Evolutionary conservation across 2,888 invertebrate species (phyloP), one percentile per base, ranked within the genome.

Genomic region (Drosophila borealis): DNA sequence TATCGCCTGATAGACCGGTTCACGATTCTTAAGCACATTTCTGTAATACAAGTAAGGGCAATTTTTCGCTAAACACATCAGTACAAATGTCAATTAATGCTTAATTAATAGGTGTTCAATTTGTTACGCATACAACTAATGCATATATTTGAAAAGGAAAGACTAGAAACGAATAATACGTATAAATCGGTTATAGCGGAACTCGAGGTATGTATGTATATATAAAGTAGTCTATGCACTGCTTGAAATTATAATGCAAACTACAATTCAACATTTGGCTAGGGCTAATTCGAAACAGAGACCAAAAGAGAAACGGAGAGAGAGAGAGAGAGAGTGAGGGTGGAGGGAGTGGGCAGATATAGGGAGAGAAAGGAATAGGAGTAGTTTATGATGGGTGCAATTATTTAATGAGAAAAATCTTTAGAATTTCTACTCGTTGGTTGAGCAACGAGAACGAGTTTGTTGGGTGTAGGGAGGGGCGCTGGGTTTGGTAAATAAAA

Each of bases 1-100:
- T 19, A 97, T 93, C 11, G 97, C 97, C 92, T 97, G 97, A 92
- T 96, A 97, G 21, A 97, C 96, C 0, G 97, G 97, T 80, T 96
- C 96, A 11, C 94, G 94, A 80, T 94, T 95, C 78, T 94, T 94
- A 70, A 96, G 93, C 64, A 95, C 93, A 93, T 95, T 94, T 89
- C 96, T 96, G 93, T 29, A 91, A 90, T 68, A 79, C 57, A 75
- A 75, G 59, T 63, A 70, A 74, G 57, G 53, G 57, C 74, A 74
- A 56, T 33, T 44, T 10, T 60, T 59, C 37, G 55, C 39, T 49
- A 50, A 56, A 36, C 36, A 48, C n/a, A 51, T 62, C 19, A 36
- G 37, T 50, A 64, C 25, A 64, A 50, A 37, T n/a, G 13, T 64
- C 14, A 13, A 11, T 37, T 41, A 17, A 48, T 33, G 19, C 8